Evolutionary conservation across 2,888 invertebrate species (phyloP).

Genomic region (Aromia moschata): DNA sequence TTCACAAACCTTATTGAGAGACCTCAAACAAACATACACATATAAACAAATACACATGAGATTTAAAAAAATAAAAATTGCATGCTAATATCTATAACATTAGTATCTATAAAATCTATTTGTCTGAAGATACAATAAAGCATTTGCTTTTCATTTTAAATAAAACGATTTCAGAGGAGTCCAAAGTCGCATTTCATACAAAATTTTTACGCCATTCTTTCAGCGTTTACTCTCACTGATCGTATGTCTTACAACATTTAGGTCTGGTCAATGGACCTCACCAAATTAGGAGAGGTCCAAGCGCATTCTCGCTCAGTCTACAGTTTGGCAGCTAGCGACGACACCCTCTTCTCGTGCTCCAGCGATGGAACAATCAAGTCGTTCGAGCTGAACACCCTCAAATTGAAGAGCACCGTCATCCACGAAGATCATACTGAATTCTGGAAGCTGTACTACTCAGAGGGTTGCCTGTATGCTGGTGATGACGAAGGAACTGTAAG

Average conservation of each 20-base stretch:
- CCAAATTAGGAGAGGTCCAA: constrained; percentile 60
- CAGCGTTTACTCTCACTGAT: no score
- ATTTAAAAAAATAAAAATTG: no score
- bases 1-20: no score
- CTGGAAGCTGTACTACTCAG: constrained; percentile 59
- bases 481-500: constrained; percentile 73
- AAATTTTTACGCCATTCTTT: no score
- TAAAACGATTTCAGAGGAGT: no score
- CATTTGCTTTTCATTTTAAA: no score
- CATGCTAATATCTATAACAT: no score
- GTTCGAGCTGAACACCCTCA: constrained; percentile 65
- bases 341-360: constrained; percentile 69
- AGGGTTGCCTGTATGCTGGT: constrained; percentile 66
- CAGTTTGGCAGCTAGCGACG: constrained; percentile 67
- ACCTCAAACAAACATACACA: no score
- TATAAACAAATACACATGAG: no score
- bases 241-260: constrained; percentile 47
- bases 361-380: constrained; percentile 71
- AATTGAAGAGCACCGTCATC: constrained; percentile 54
- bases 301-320: constrained; percentile 72
- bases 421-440: constrained; percentile 61
- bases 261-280: constrained; percentile 64
- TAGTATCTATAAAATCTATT: no score
- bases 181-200: no score
- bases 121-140: no score